Evolutionary conservation across 64 coral and sea anemone genomes (phyloP), one percentile per base, ranked within the genome.

Genomic region (Montipora sp.): DNA sequence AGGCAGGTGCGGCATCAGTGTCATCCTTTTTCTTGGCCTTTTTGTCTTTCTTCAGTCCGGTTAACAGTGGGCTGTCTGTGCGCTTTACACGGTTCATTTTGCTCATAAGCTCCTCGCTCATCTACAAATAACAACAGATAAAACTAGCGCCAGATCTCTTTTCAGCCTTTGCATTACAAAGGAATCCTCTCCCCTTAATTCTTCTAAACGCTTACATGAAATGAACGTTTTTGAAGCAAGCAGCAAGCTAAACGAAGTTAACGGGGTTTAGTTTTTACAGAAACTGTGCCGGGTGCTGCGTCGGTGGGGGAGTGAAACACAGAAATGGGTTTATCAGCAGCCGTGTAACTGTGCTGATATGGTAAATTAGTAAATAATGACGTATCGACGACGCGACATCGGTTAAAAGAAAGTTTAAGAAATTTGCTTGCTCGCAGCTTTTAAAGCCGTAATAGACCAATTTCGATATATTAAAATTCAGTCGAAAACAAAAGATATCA

Each of bases 81-180:
- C 86, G 84, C 59, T 93, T 93, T 10, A 93, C 91, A 24, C 86
- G 84, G 46, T 93, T 93, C 47, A 93, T 86, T 77, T 93, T 93
- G 13, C 74, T 93, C 55, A 93, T 87, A 44, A 84, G 86, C 7
- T 93, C 91, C 27, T 84, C 83, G 61, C 86, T 93, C 63, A 86
- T 84, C 91, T 93, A 58, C 24, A 67, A 87, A 20, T 19, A 53
- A 68, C 55, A 46, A 80, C 3, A 47, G 3, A 88, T 18, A 3
- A 51, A 72, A 48, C 11, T 48, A 55, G 43, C 9, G 82, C 51
- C 11, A 71, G 18, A 16, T 6, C 12, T 8, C 5, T 47, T 3
- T 77, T 77, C 44, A 36, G 36, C 36, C 36, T 36, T 36, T 2
- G 36, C 36, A 36, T 36, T 36, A 36, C 36, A 36, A 36, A 36